These are phyloP conservation scores for Hypanus sabinus DNA, from an alignment of 2,113 vertebrate genomes.

Conservation along the genomic window DNA sequence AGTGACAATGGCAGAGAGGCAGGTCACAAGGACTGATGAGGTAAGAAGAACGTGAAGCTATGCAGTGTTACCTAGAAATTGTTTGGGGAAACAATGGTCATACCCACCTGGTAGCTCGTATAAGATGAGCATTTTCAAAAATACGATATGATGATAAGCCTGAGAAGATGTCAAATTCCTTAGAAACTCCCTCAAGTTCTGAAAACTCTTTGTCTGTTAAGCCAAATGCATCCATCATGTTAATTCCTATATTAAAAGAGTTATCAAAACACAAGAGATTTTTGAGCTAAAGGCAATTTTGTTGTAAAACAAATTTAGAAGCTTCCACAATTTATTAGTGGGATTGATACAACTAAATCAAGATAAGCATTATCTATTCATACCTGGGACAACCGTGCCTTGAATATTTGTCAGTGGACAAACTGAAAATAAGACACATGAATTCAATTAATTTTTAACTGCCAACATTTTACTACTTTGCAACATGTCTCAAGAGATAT, in stretches of 20 bases:
- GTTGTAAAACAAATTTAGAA: no score
- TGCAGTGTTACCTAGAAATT: not conserved
- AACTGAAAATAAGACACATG: not conserved
- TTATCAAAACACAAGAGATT: not conserved
- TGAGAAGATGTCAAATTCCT: constrained; percentile 71
- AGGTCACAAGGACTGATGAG: not conserved
- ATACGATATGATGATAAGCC: constrained; percentile 66
- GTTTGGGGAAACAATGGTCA: not conserved
- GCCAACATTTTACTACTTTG: not conserved
- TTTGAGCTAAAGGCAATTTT: no score
- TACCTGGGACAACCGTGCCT: constrained; percentile 21
- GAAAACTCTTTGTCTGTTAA: constrained; percentile 70
- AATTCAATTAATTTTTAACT: not conserved
- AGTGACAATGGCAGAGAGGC: not conserved
- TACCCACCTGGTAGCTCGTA: constrained; percentile 70
- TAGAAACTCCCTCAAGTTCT: constrained; percentile 71
- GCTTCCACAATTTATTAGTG: no score
- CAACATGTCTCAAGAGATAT: not conserved
- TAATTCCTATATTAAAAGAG: constrained; percentile 61
- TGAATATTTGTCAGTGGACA: constrained; percentile 26
- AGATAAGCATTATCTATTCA: not conserved
- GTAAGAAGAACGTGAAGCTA: not conserved
- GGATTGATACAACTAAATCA: not conserved
- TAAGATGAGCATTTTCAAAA: constrained; percentile 74
- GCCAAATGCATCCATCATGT: constrained; percentile 87